Evolutionary conservation across 2,797 vertebrate genomes (phyloP), one percentile per base, ranked within the genome.

Genomic region (Falco biarmicus): DNA sequence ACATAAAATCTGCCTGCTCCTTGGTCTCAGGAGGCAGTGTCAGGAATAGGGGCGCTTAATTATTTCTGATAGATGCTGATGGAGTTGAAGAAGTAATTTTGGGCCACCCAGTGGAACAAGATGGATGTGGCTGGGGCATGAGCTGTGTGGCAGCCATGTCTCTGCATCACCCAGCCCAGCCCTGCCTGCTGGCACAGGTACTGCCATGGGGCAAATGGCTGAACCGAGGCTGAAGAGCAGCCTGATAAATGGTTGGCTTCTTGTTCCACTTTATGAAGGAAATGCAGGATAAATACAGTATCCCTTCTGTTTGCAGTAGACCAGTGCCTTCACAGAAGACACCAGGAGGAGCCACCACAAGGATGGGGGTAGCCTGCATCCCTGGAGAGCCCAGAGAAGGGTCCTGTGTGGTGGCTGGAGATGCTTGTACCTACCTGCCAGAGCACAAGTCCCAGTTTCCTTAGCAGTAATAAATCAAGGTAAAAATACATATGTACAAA

Each of bases 171-270:
- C 41, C 76, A 57, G 70, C 66, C 16, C 70, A 24, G 48, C 61
- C 71, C 70, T 64, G 79, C 34, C 47, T 29, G n/a, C 41, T 32
- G 69, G 65, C 53, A 19, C 74, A 19, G 26, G 51, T 11, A 20
- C 29, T 8, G 64, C 56, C 73, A 21, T 0, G 1, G 3, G 71
- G 43, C 21, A 75, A 34, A 15, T 0, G 10, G 31, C 22, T 68
- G 19, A 51, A 39, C 11, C 66, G 8, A 5, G 0, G 0, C 22
- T 2, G 13, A 63, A 32, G 15, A 70, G 45, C 31, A 59, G 64
- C 86, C 68, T 41, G 76, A 18, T 16, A n/a, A 66, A 37, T 1
- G 5, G 14, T 19, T 22, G 25, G 4, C 18, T 28, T 39, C 68
- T 41, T 31, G 5, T 57, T 65, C 17, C 37, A 8, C 17, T 29